Base-by-base conservation (phyloP, 2,797 vertebrate species). In the Heliangelus exortis region DNA sequence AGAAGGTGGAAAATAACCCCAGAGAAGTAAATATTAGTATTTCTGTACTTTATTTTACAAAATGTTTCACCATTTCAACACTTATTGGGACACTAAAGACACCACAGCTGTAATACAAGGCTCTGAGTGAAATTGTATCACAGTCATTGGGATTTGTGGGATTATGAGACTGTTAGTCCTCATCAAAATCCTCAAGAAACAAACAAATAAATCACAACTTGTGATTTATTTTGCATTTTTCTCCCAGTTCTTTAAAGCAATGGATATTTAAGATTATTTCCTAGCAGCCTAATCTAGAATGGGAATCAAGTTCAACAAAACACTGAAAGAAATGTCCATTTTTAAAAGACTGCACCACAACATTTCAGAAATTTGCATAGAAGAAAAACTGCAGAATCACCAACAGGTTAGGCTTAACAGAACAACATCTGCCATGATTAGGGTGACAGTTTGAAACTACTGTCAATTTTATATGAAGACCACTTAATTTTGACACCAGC, bases 11-110 rank as follows among this genome's bases (percentile, higher is more conserved):
- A 68, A 67, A 4, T 26, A 12, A 89, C 29, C 47, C 51, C 8
- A n/a, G 51, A 68, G 43, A 14, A 83, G 51, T 78, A 86, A 92
- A 68, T 61, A 74, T 54, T 83, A 85, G 20, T 43, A 12, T 8
- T 85, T 87, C 45, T 89, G 23, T 45, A 72, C 61, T 54, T 20
- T 34, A 50, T 83, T 93, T 92, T 48, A 69, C 50, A 50, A 88
- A 81, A 36, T 26, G 55, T 15, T 29, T 87, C 47, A 63, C 48
- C 3, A 50, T 63, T 89, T 90, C 34, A 81, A 54, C 29, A 48
- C 20, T 45, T 39, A 81, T 66, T 87, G 66, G 54, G 45, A 20
- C 28, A 74, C 11, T 48, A 53, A 74, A 92, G 39, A 55, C 33
- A 66, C 12, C 5, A 65, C 3, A 55, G 59, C 39, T 76, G 10